Conservation (phyloP, 1,140 invertebrate genomes). For the Drosophila melanogaster region Release_6_plus_ISO1_MT NT_037436.4:724501-725000, state of each 20-base stretch:
- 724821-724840: slow-evolving; percentile 30
- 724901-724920: slow-evolving; percentile 62
- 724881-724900: slow-evolving; percentile 13
- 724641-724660: slow-evolving; percentile 21
- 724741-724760: too few relatives aligned
- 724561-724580: slow-evolving; percentile 30
- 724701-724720: background rate
- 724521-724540: slow-evolving; percentile 40
- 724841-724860: slow-evolving; percentile 57
- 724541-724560: slow-evolving; percentile 36
- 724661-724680: background rate
- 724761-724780: too few relatives aligned
- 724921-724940: slow-evolving; percentile 21
- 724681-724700: too few relatives aligned
- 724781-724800: too few relatives aligned
- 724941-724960: slow-evolving; percentile 2
- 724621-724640: slow-evolving; percentile 36
- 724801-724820: slow-evolving; percentile 14
- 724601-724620: slow-evolving; percentile 32
- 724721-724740: background rate
- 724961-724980: slow-evolving; percentile 29
- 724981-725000: slow-evolving; percentile 33
- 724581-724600: slow-evolving; percentile 23
- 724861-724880: slow-evolving; percentile 43
- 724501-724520: slow-evolving; percentile 61